Conservation (phyloP, 2,888 invertebrate species). For the Linnaemya vulpina region DNA sequence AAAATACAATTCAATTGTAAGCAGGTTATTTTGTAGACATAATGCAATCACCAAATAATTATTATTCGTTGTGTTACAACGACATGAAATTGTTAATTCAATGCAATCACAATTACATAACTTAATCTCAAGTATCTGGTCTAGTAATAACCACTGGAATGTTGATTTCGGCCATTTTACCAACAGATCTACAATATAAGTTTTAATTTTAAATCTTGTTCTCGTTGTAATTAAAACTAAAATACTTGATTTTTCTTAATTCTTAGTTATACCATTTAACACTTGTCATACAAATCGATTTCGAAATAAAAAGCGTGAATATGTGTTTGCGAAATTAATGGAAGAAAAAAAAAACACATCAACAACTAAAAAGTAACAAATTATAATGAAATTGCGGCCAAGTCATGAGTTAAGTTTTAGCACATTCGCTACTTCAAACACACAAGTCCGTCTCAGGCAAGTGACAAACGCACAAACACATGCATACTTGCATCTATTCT, state of each 20-base stretch:
- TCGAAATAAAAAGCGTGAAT: constrained; percentile 47
- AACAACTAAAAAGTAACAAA: constrained; percentile 38
- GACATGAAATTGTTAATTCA: not conserved
- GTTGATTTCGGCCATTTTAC: not conserved
- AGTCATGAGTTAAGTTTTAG: constrained; percentile 70
- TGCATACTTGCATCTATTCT: not conserved
- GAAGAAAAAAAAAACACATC: constrained; percentile 17
- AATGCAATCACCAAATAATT: too few species aligned
- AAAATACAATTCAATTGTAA: not conserved
- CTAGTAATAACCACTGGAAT: not conserved
- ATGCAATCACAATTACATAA: not conserved
- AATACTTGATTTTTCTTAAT: constrained; percentile 3
- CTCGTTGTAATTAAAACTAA: not conserved
- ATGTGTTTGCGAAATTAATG: constrained; percentile 45
- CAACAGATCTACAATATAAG: too few species aligned
- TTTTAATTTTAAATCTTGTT: not conserved
- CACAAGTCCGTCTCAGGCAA: not conserved
- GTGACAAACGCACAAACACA: not conserved
- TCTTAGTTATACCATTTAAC: constrained; percentile 34
- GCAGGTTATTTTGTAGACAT: too few species aligned
- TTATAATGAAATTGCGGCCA: constrained; percentile 62
- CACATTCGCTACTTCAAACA: constrained; percentile 33
- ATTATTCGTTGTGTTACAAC: not conserved
- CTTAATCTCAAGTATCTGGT: not conserved
- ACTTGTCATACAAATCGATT: constrained; percentile 39